These are phyloP conservation scores for Pollenia amentaria DNA, from an alignment of 2,888 invertebrate species.

Conservation along the genomic window DNA sequence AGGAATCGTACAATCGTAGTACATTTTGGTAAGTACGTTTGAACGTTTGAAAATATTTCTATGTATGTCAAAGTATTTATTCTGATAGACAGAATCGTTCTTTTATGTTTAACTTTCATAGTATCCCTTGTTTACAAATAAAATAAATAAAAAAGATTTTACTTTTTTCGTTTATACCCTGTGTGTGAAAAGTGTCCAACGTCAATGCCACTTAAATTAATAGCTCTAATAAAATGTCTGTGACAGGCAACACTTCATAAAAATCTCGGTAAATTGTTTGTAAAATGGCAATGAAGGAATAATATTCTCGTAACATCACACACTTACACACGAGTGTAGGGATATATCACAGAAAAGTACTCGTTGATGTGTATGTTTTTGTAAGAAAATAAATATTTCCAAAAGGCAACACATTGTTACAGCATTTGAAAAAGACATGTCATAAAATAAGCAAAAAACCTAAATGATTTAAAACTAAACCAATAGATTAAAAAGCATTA, in stretches of 20 bases:
- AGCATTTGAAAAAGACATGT: constrained; percentile 62
- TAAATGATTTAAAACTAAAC: constrained; percentile 22
- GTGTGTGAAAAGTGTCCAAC: constrained; percentile 68
- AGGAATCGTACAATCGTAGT: background rate
- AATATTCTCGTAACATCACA: constrained; percentile 23
- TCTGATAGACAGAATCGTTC: constrained; percentile 39
- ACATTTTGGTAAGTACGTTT: background rate
- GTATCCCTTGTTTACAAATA: constrained; percentile 65
- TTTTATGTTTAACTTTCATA: constrained; percentile 14
- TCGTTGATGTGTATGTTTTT: background rate
- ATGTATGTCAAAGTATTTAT: constrained; percentile 6
- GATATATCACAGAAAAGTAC: background rate
- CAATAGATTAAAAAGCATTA: constrained; percentile 54
- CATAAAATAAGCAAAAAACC: constrained; percentile 48
- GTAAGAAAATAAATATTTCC: constrained; percentile 2
- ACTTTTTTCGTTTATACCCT: constrained; percentile 20
- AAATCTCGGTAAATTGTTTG: constrained; percentile 75
- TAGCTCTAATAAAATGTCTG: constrained; percentile 83
- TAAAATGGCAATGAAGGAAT: constrained; percentile 53
- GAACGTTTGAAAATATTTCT: background rate
- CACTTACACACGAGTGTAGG: constrained; percentile 4
- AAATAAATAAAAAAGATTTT: constrained; percentile 1
- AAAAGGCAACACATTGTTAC: constrained; percentile 66
- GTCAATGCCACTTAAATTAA: constrained; percentile 81
- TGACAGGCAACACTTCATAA: constrained; percentile 77